Percentiles rank a stretch among this genome's conserved stretches.
phyloP scores from a whole-genome alignment of 2,113 vertebrate species.

The Atherinomorus stipes region DNA sequence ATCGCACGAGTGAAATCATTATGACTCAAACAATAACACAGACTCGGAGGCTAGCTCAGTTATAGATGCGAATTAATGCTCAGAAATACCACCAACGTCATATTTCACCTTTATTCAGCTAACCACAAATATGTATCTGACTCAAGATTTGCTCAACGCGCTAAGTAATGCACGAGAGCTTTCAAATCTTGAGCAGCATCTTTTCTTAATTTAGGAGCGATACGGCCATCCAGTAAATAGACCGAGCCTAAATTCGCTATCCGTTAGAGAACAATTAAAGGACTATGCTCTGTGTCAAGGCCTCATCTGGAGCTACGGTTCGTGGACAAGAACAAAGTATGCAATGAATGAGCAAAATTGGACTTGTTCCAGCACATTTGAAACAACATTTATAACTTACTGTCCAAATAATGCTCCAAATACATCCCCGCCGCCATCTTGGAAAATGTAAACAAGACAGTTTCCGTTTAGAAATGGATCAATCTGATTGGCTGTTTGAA shows the following conservation, averaged over 20 bases:
- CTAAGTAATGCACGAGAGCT: accelerated
- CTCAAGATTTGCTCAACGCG: no score
- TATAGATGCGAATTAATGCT: neutral
- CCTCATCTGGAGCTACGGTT: accelerated
- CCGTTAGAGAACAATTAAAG: neutral
- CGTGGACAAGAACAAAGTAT: neutral
- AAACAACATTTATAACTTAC: slow-evolving; percentile 65
- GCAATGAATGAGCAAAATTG: accelerated
- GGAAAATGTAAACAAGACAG: slow-evolving; percentile 82
- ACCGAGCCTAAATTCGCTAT: slow-evolving; percentile 46
- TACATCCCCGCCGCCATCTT: slow-evolving; percentile 88
- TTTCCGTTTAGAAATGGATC: slow-evolving; percentile 65
- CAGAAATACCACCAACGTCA: neutral
- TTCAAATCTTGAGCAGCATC: neutral
- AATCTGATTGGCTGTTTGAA: slow-evolving; percentile 47
- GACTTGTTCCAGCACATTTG: neutral
- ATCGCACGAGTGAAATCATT: neutral
- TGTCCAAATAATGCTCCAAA: slow-evolving; percentile 87
- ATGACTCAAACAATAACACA: neutral
- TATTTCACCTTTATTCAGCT: neutral
- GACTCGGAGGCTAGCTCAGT: slow-evolving; percentile 1
- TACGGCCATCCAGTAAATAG: slow-evolving; percentile 65
- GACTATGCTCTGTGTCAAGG: accelerated
- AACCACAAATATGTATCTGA: accelerated
- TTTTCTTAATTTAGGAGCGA: neutral